Evolutionary conservation across 2,888 invertebrate genomes (phyloP).

Genomic region (Eulithis testata): DNA sequence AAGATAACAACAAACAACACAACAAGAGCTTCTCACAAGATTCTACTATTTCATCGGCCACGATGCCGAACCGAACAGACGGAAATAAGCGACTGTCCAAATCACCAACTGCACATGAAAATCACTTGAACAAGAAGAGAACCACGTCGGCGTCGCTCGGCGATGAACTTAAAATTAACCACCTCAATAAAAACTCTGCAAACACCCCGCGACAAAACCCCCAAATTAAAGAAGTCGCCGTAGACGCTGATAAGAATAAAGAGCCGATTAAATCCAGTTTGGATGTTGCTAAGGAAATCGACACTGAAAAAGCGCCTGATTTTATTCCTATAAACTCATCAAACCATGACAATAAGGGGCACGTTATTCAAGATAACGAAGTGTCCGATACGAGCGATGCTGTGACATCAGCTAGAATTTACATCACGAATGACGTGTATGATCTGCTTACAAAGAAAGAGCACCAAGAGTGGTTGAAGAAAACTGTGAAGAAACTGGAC

Average conservation of each 20-base stretch:
- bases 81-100: slow-evolving; percentile 69
- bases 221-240: slow-evolving; percentile 9
- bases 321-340: slow-evolving; percentile 62
- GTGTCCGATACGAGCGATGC: slow-evolving; percentile 76
- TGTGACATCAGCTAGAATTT: slow-evolving; percentile 76
- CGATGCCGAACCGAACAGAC: slow-evolving; percentile 31
- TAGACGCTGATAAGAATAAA: slow-evolving; percentile 21
- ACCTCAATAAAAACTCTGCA: slow-evolving; percentile 5
- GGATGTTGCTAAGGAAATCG: slow-evolving; percentile 13
- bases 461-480: slow-evolving; percentile 75
- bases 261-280: slow-evolving; percentile 5
- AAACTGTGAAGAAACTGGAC: slow-evolving; percentile 60
- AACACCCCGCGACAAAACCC: slow-evolving; percentile 28
- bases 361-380: slow-evolving; percentile 77
- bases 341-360: slow-evolving; percentile 70
- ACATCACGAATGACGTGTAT: slow-evolving; percentile 75
- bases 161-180: slow-evolving; percentile 42
- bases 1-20: slow-evolving; percentile 17
- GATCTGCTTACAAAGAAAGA: slow-evolving; percentile 75
- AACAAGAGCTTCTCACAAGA: slow-evolving; percentile 45
- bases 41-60: slow-evolving; percentile 31
- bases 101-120: slow-evolving; percentile 66
- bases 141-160: slow-evolving; percentile 49
- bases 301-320: slow-evolving; percentile 56
- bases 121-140: slow-evolving; percentile 63